Percentiles rank a stretch among this genome's conserved stretches.
Conservation (phyloP, 2,797 vertebrate genomes). For the Halcyon smyrnensis region DNA sequence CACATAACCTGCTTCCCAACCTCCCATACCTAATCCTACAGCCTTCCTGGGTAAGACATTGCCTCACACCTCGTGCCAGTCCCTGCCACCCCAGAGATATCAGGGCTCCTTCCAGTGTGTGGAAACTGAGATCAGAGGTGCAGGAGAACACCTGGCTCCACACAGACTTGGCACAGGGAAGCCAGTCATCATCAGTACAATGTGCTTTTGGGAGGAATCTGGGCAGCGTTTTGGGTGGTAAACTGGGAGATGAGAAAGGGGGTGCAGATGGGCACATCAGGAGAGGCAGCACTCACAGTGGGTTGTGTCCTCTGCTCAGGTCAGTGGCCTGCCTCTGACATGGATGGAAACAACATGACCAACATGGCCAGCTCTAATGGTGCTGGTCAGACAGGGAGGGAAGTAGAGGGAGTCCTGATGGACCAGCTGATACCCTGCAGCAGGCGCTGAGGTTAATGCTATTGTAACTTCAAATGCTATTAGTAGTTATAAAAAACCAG, state of each 20-base stretch:
- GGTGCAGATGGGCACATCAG: not conserved
- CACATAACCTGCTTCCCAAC: not conserved
- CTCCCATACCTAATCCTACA: rapidly evolving
- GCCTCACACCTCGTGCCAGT: not conserved
- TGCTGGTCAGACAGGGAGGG: not conserved
- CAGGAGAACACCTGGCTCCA: not conserved
- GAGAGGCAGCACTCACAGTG: not conserved
- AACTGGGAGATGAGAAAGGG: not conserved
- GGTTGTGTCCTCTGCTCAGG: not conserved
- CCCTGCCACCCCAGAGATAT: not conserved
- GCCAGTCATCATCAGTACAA: not conserved
- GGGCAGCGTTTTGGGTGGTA: rapidly evolving
- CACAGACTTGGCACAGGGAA: not conserved
- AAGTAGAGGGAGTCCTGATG: not conserved
- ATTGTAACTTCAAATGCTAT: not conserved
- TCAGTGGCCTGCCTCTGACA: not conserved
- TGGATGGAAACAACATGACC: not conserved
- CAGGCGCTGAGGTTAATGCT: not conserved
- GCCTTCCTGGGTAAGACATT: not conserved
- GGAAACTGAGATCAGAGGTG: not conserved
- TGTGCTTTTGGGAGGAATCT: not conserved
- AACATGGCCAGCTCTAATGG: not conserved
- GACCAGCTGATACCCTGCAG: not conserved
- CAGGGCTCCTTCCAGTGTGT: not conserved
- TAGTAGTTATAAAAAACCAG: not conserved